Evolutionary conservation across 2,797 vertebrate genomes (phyloP).

Genomic region (Salarias fasciatus): DNA sequence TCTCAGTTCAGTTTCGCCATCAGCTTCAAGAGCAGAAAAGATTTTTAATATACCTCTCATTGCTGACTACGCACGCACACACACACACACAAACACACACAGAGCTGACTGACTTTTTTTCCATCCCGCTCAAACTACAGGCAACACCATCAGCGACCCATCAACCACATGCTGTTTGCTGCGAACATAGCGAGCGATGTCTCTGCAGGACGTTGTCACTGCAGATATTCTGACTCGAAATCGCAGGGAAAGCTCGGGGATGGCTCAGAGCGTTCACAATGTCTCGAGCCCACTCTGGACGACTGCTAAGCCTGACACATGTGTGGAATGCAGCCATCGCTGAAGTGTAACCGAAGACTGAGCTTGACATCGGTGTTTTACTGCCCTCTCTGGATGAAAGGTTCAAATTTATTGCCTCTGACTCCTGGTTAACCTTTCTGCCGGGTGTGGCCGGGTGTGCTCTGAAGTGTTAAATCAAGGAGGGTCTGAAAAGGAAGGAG

Average conservation of each 20-base stretch:
- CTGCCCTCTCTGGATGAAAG: conserved; percentile 8
- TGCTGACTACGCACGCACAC: not conserved
- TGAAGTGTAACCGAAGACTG: conserved; percentile 1
- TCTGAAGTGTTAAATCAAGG: not conserved
- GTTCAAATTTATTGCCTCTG: conserved; percentile 10
- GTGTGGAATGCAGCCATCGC: conserved; percentile 1
- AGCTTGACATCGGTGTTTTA: not conserved
- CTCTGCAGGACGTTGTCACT: conserved; percentile 8
- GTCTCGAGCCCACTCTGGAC: not conserved
- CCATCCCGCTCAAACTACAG: conserved; percentile 12
- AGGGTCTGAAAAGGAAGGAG: no score
- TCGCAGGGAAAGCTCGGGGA: conserved; percentile 11
- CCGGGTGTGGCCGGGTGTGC: not conserved
- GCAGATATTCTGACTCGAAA: conserved; percentile 18
- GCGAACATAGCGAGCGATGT: conserved; percentile 15
- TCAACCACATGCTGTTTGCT: conserved; percentile 27
- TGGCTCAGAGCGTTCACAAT: conserved; percentile 8
- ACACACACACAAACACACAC: not conserved
- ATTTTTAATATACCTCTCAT: not conserved
- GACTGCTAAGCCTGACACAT: not conserved
- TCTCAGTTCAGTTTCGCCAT: no score
- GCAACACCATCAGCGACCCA: conserved; percentile 28
- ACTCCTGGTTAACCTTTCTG: not conserved
- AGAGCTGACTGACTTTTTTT: not conserved
- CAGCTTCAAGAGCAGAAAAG: not conserved